Base-by-base conservation (phyloP, 2,888 invertebrate genomes). In the Terebella lapidaria region DNA sequence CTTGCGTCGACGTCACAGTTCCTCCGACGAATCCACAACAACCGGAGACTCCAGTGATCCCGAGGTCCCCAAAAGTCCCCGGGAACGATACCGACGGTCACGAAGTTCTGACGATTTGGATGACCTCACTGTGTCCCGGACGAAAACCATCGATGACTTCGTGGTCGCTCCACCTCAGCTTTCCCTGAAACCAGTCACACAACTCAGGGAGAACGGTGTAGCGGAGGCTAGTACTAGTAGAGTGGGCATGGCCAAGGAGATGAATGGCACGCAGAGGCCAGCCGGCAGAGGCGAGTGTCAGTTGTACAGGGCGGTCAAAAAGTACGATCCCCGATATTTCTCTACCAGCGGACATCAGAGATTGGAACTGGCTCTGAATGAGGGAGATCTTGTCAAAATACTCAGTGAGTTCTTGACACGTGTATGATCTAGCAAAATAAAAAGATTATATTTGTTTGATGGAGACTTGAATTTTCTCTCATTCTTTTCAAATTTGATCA, bases 351-450 rank as follows among this genome's bases (percentile, higher is more conserved):
- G 71, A 3, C 68, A 71, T 20, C 72, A 67, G 24, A 58, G 68
- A 25, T 64, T 72, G 29, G 76, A 77, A 59, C 61, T 77, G 53
- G 61, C 68, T 20, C 64, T 77, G 29, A 71, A 63, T 53, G 76
- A 77, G 62, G 75, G 74, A 56, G 74, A 77, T 64, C 58, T 65
- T n/a, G 74, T 77, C 30, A 63, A 61, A 27, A 68, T 74, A 3
- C 69, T 70, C 57, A 73, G 74, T 74, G 54, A 54, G 62, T 42
- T 24, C 10, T 35, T 35, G 10, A 35, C n/a, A 35, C 10, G 42
- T 35, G n/a, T n/a, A n/a, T n/a, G n/a, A n/a, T n/a, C n/a, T n/a
- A n/a, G n/a, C n/a, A n/a, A n/a, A n/a, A n/a, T n/a, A n/a, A n/a
- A n/a, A n/a, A n/a, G n/a, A n/a, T n/a, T n/a, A n/a, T n/a, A n/a